Evolutionary conservation across 2,888 invertebrate genomes (phyloP).

Genomic region (Odontocerum albicorne): DNA sequence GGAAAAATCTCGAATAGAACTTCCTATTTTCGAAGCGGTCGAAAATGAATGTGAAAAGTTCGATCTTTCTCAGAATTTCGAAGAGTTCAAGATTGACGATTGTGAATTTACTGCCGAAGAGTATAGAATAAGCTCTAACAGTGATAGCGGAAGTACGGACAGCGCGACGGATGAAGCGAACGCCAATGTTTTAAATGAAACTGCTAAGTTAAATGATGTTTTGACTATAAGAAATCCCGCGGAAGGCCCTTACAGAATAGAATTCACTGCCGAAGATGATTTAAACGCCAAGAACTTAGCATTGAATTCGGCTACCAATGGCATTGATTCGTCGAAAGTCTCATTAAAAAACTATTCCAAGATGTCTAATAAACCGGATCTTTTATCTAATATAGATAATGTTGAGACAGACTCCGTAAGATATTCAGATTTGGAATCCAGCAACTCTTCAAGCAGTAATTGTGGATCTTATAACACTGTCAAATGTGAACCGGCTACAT

Average conservation of each 20-base stretch:
- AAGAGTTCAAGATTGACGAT: constrained; percentile 78
- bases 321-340: too few relatives aligned
- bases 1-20: constrained; percentile 41
- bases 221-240: constrained; percentile 16
- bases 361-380: constrained; percentile 57
- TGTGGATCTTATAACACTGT: constrained; percentile 54
- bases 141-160: constrained; percentile 53
- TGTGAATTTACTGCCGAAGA: constrained; percentile 57
- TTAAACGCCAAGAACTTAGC: constrained; percentile 19
- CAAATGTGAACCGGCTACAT: constrained; percentile 52
- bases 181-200: constrained; percentile 4
- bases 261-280: constrained; percentile 35
- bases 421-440: constrained; percentile 70
- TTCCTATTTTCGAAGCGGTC: constrained; percentile 48
- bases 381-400: constrained; percentile 58
- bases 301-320: constrained; percentile 9
- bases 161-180: constrained; percentile 48
- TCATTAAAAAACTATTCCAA: constrained; percentile 53
- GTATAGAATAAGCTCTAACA: constrained; percentile 57
- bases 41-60: constrained; percentile 60
- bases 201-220: constrained; percentile 35
- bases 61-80: constrained; percentile 75
- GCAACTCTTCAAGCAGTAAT: constrained; percentile 58
- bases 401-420: constrained; percentile 62
- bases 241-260: constrained; percentile 30